Conservation (phyloP, 2,113 vertebrate genomes). For the Prinia subflava region DNA sequence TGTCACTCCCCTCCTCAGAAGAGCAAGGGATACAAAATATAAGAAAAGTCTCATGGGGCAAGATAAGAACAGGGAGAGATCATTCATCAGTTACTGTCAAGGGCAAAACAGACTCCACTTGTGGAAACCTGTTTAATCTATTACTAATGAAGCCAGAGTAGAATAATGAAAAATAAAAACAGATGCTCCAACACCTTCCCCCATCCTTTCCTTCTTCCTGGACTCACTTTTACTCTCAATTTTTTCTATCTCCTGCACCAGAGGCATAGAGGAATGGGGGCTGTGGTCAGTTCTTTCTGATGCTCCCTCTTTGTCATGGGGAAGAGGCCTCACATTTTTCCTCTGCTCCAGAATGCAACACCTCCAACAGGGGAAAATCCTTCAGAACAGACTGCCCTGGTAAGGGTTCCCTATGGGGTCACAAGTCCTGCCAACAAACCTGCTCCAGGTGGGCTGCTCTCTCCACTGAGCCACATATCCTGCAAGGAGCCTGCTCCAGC, state of each 20-base stretch:
- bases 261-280: neutral
- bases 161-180: neutral
- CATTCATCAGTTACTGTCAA: neutral
- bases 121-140: neutral
- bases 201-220: neutral
- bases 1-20: neutral
- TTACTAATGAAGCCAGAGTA: neutral
- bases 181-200: neutral
- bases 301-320: neutral
- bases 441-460: neutral
- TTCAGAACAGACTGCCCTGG: neutral
- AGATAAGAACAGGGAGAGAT: neutral
- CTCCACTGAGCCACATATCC: neutral
- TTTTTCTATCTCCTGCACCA: neutral
- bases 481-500: neutral
- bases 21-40: neutral
- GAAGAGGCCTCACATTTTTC: neutral
- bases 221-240: neutral
- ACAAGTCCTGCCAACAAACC: neutral
- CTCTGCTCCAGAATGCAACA: neutral
- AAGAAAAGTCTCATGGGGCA: fast-evolving
- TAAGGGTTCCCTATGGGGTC: neutral
- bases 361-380: neutral
- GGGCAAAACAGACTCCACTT: neutral
- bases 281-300: neutral